Evolutionary conservation across 2,888 invertebrate genomes (phyloP).

Genomic region (Hedya salicella): DNA sequence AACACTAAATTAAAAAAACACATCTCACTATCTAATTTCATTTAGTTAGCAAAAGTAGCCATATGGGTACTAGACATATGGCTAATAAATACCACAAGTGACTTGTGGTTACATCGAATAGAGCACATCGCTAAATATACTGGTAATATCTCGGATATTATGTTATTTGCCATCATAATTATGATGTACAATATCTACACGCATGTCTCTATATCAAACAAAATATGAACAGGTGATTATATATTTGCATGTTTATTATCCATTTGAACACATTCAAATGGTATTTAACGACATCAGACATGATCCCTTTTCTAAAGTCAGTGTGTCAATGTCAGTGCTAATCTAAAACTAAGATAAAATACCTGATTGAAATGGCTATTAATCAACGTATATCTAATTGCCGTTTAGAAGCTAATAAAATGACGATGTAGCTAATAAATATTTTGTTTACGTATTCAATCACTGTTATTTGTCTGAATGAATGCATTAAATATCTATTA

Average conservation of each 20-base stretch:
- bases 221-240: conserved; percentile 8
- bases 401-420: conserved; percentile 22
- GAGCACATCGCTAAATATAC: no score
- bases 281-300: conserved; percentile 27
- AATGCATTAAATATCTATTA: neutral
- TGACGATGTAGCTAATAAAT: conserved; percentile 18
- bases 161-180: no score
- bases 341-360: conserved; percentile 30
- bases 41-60: no score
- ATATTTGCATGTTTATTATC: conserved; percentile 14
- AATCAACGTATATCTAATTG: conserved; percentile 28
- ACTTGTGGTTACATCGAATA: no score
- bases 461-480: conserved; percentile 6
- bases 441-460: conserved; percentile 17
- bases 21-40: no score
- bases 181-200: neutral
- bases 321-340: conserved; percentile 41
- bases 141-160: no score
- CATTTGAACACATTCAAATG: conserved; percentile 30
- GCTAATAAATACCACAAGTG: no score
- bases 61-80: no score
- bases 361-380: conserved; percentile 33
- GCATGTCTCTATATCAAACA: neutral
- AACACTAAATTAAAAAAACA: no score
- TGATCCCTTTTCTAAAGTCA: conserved; percentile 40